phyloP scores from a whole-genome alignment of 64 coral and sea anemone species.

The Dendrophyllia cribrosa region DNA sequence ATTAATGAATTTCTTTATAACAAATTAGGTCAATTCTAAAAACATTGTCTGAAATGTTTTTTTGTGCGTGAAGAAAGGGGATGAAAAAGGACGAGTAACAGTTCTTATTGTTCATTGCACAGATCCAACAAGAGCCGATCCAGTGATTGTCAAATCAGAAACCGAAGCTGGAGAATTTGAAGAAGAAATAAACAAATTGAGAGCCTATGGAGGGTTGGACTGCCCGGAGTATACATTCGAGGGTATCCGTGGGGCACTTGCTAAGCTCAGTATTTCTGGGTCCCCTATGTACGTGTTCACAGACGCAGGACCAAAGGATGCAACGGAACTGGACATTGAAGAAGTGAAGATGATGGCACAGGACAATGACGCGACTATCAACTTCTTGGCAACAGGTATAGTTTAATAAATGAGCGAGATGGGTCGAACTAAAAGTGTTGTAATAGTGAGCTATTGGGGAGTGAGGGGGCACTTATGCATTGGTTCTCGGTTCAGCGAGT shows the following conservation, averaged over 20 bases:
- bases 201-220: slow-evolving; percentile 68
- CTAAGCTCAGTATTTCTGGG: slow-evolving; percentile 41
- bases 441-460: too few species aligned
- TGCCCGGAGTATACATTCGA: slow-evolving; percentile 70
- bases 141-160: slow-evolving; percentile 28
- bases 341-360: slow-evolving; percentile 50
- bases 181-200: slow-evolving; percentile 61
- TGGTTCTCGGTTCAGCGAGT: too few species aligned
- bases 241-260: slow-evolving; percentile 80
- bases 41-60: too few species aligned
- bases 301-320: slow-evolving; percentile 86
- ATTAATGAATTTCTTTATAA: too few species aligned
- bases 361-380: slow-evolving; percentile 49
- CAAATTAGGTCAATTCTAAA: too few species aligned
- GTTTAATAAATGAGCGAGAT: not conserved
- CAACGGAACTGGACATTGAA: slow-evolving; percentile 31
- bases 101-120: too few species aligned
- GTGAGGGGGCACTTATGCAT: too few species aligned
- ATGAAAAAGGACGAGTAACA: too few species aligned
- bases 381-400: slow-evolving; percentile 74
- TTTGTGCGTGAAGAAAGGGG: too few species aligned
- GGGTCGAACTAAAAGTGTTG: too few species aligned
- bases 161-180: slow-evolving; percentile 60
- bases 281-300: slow-evolving; percentile 95
- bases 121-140: not conserved